Percentiles rank a stretch among this genome's conserved stretches.
These are phyloP conservation scores for Petrosia ficiformis DNA, from an alignment of 37 sponge, comb jelly and placozoan genomes.

Conservation along the genomic window DNA sequence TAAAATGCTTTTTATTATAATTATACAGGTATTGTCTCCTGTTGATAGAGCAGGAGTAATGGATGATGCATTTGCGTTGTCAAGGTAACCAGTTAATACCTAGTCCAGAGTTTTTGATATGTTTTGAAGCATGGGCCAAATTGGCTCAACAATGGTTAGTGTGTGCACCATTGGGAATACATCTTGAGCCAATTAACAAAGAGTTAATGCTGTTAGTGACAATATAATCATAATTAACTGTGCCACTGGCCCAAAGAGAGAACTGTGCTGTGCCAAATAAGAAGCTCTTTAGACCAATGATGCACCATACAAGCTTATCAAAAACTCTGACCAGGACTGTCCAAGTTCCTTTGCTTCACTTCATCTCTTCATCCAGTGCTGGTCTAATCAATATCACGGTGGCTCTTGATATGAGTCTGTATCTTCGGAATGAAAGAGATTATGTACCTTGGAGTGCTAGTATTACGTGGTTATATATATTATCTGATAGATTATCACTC, in stretches of 20 bases:
- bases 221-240: too few relatives aligned
- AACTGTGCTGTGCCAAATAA: too few relatives aligned
- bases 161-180: too few relatives aligned
- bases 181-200: too few relatives aligned
- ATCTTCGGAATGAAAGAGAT: slow-evolving; percentile 52
- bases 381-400: slow-evolving; percentile 36
- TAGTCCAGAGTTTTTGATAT: too few relatives aligned
- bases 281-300: too few relatives aligned
- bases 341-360: neutral
- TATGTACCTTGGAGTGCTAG: slow-evolving; percentile 75
- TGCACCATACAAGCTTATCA: too few relatives aligned
- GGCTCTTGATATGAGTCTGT: slow-evolving; percentile 47
- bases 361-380: slow-evolving; percentile 37
- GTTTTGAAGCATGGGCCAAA: too few relatives aligned
- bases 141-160: too few relatives aligned
- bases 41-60: slow-evolving; percentile 76
- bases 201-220: too few relatives aligned
- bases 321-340: too few relatives aligned
- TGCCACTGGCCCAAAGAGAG: too few relatives aligned
- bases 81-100: slow-evolving; percentile 29
- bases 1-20: neutral
- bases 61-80: slow-evolving; percentile 81
- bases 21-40: slow-evolving; percentile 35
- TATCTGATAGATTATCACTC: slow-evolving; percentile 29
- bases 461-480: slow-evolving; percentile 21